phyloP scores from a whole-genome alignment of 92 coral and sea anemone species.

The Virgularia gustaviana region DNA sequence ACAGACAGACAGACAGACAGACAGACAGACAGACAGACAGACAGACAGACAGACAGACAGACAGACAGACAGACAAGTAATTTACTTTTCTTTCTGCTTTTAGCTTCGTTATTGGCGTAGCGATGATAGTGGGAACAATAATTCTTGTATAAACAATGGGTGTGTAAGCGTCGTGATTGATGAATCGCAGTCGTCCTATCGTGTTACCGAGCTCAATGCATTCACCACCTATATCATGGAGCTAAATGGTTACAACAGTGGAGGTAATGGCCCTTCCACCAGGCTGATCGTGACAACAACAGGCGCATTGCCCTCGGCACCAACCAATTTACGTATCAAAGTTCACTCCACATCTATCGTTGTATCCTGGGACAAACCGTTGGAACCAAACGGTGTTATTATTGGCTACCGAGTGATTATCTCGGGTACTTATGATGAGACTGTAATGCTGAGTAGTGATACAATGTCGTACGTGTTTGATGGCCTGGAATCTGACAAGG shows the following conservation, averaged over 20 bases:
- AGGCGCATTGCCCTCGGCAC: conserved; percentile 74
- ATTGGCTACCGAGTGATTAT: conserved; percentile 44
- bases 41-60: not conserved
- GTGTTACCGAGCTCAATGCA: conserved; percentile 54
- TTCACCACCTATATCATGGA: conserved; percentile 47
- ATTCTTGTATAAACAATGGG: too few species aligned
- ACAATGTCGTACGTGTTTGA: conserved; percentile 33
- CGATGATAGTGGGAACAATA: not conserved
- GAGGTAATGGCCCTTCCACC: conserved; percentile 74
- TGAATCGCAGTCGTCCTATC: not conserved
- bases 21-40: not conserved
- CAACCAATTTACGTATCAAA: conserved; percentile 41
- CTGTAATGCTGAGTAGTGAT: not conserved
- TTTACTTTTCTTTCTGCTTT: too few species aligned
- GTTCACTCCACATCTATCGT: conserved; percentile 67
- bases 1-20: not conserved
- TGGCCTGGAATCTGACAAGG: conserved; percentile 34
- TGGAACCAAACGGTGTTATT: too few species aligned
- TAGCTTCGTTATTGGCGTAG: not conserved
- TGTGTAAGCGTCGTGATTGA: too few species aligned
- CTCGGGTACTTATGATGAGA: not conserved
- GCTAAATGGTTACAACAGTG: conserved; percentile 69
- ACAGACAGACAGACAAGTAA: not conserved
- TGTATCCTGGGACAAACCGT: conserved; percentile 59
- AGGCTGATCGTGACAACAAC: conserved; percentile 46